Conservation (phyloP, 2,888 invertebrate genomes). For the Gymnocheta viridis region DNA sequence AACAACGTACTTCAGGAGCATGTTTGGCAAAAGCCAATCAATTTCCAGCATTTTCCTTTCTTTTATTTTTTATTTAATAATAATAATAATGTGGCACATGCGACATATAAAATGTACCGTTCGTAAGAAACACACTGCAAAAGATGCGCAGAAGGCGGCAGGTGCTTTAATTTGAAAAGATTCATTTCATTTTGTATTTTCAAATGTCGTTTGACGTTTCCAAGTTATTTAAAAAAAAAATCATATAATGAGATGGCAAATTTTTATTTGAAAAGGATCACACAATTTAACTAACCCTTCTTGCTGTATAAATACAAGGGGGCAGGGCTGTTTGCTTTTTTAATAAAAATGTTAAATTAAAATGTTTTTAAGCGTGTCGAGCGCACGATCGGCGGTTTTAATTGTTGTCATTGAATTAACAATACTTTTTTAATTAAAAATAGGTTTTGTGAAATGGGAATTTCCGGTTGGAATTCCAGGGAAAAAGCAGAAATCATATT, state of each 20-base stretch:
- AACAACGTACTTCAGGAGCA: slow-evolving; percentile 54
- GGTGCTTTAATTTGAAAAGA: slow-evolving; percentile 41
- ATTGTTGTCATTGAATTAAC: background rate
- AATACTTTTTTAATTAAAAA: background rate
- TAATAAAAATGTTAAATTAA: background rate
- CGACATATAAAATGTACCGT: slow-evolving; percentile 18
- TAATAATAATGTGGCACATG: background rate
- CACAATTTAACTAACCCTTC: slow-evolving; percentile 1
- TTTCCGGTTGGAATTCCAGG: too few species aligned
- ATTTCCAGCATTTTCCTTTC: slow-evolving; percentile 15
- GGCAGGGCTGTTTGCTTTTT: background rate
- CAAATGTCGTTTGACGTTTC: slow-evolving; percentile 39
- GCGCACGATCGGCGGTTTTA: slow-evolving; percentile 3
- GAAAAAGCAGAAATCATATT: too few species aligned
- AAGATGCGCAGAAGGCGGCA: slow-evolving; percentile 28
- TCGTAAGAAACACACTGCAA: background rate
- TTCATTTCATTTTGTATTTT: slow-evolving; percentile 6
- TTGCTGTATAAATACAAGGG: background rate
- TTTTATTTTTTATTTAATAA: background rate
- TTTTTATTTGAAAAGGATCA: slow-evolving; percentile 38
- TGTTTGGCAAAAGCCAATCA: slow-evolving; percentile 57
- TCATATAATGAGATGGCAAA: slow-evolving; percentile 42
- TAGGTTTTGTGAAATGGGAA: too few species aligned
- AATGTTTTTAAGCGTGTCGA: background rate
- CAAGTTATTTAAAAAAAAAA: slow-evolving; percentile 1